Base-by-base conservation (phyloP, 2,113 vertebrate genomes). In the Anoura caudifer region DNA sequence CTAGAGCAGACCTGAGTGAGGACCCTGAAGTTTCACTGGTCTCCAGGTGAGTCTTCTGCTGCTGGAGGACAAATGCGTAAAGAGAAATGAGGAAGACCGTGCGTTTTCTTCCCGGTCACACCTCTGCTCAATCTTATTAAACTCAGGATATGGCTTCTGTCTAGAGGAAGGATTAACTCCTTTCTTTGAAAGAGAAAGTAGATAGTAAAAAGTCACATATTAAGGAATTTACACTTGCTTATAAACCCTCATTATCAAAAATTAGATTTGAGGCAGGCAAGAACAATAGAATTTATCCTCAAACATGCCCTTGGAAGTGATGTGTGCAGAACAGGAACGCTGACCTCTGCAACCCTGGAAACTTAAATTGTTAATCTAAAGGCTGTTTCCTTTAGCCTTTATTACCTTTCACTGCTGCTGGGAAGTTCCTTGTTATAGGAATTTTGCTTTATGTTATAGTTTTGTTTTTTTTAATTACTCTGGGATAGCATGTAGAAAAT, bases 181-280 rank as follows among this genome's bases (percentile, higher is more conserved):
- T 81, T 65, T 33, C 45, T 92, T 67, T 50, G 45, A 69, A 82
- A 96, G 77, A 93, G 70, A 47, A 88, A 79, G 33, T 38, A 87
- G 38, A n/a, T 14, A 67, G 45, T 89, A 65, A 97, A 92, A 59
- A 72, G 38, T 17, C 43, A 36, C 43, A 72, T 88, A 56, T 63
- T 92, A 56, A 61, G 94, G 56, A 95, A 73, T 90, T 75, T 76
- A 89, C 67, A 24, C 28, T 56, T 52, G 26, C 76, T 97, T 92
- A 69, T 86, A 77, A 92, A 96, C 17, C 59, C 15, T 89, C 56
- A 82, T 84, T 70, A 75, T 61, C 92, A 80, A 93, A 97, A 95
- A 87, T 73, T 69, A 95, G 72, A 80, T 96, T 38, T 41, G 50
- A 56, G 65, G 43, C 54, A 26, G 63, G 67, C 80, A 15, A 69